Conservation (phyloP, 2,888 invertebrate genomes). For the Hyposoter dolosus region DNA sequence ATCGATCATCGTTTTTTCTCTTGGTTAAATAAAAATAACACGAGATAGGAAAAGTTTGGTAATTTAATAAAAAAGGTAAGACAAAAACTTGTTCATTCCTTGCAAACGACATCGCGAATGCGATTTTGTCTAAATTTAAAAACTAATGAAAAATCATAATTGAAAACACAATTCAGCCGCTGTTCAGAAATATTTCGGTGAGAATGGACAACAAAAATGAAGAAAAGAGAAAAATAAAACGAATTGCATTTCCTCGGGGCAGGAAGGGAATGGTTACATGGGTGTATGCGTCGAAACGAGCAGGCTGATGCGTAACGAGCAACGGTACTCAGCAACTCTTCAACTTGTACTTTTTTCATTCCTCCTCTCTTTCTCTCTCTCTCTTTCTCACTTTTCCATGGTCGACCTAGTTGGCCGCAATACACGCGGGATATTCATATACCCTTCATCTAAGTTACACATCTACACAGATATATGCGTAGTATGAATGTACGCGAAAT, state of each 20-base stretch:
- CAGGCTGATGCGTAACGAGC: conserved; percentile 59
- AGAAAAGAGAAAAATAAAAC: conserved; percentile 15
- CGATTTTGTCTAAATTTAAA: neutral
- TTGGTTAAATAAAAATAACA: conserved; percentile 31
- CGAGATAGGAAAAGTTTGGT: neutral
- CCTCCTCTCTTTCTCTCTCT: neutral
- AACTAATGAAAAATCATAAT: neutral
- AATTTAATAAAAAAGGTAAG: neutral
- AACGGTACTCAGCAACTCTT: conserved; percentile 52
- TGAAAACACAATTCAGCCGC: neutral
- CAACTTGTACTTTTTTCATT: conserved; percentile 31
- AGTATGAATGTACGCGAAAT: conserved; percentile 11
- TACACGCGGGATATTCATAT: conserved; percentile 44
- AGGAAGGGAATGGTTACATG: conserved; percentile 28
- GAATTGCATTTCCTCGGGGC: conserved; percentile 21
- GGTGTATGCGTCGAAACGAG: conserved; percentile 32
- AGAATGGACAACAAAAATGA: conserved; percentile 8
- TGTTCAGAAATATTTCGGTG: conserved; percentile 11
- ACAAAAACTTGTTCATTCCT: neutral
- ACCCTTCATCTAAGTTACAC: conserved; percentile 18
- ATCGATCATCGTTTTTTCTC: neutral
- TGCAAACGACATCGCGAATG: neutral
- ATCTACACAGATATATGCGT: neutral
- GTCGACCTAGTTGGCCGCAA: conserved; percentile 64
- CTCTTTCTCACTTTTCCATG: conserved; percentile 19